phyloP scores from a whole-genome alignment of 2,113 vertebrate species.

The Ochotona princeps region DNA sequence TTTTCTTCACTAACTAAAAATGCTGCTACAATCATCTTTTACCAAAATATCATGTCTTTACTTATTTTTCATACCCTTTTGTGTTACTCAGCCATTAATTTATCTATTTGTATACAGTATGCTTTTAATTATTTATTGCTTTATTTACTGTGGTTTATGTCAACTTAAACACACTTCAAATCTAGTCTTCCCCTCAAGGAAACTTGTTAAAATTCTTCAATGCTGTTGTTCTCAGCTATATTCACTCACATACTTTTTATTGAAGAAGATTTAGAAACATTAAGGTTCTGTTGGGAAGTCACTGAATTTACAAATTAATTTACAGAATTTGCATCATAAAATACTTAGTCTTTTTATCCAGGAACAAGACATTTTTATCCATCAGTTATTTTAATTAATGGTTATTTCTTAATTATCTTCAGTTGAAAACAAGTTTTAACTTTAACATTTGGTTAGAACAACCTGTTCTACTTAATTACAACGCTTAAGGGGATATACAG shows the following conservation, averaged over 20 bases:
- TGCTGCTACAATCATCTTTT: background rate
- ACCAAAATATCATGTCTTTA: slow-evolving; percentile 1
- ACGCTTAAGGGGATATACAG: background rate
- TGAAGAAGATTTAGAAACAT: slow-evolving; percentile 43
- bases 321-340: slow-evolving; percentile 48
- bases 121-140: background rate
- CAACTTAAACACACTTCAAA: slow-evolving; percentile 52
- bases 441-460: slow-evolving; percentile 68
- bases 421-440: slow-evolving; percentile 59
- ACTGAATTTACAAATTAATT: slow-evolving; percentile 43
- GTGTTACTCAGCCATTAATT: slow-evolving; percentile 33
- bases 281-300: slow-evolving; percentile 13
- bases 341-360: slow-evolving; percentile 16
- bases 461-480: slow-evolving; percentile 65
- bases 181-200: background rate
- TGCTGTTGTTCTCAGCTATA: slow-evolving; percentile 13
- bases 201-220: slow-evolving; percentile 19
- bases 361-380: slow-evolving; percentile 54
- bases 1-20: slow-evolving; percentile 14
- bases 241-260: slow-evolving; percentile 27
- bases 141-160: slow-evolving; percentile 35
- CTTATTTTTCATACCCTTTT: background rate
- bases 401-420: slow-evolving; percentile 61
- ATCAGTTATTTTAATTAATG: slow-evolving; percentile 68
- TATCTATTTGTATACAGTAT: no score